Evolutionary conservation across 2,113 vertebrate genomes (phyloP), one percentile per base, ranked within the genome.

Genomic region (Eubucco bourcierii): DNA sequence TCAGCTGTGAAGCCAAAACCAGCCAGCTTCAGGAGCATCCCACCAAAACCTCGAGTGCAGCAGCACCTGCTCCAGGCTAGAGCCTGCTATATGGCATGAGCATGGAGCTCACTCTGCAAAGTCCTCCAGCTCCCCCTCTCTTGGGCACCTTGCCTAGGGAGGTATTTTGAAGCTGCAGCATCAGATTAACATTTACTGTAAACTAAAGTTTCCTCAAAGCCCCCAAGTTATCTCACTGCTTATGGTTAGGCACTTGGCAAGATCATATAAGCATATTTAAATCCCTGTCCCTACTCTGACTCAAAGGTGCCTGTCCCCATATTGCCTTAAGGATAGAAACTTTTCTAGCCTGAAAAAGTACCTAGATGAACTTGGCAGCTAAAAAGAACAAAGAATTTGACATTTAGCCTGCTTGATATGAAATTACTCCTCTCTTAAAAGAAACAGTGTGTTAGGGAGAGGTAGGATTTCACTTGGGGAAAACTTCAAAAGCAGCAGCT

Each of bases 1-100:
- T 93, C 37, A 55, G 46, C 47, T 34, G 25, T 5, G 11, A 85
- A 53, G 73, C 15, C 56, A 39, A 39, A 28, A 15, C 50, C 50
- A 59, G 24, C 1, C 2, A 0, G 29, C 46, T 73, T 70, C 64
- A 44, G 59, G 53, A 27, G 27, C 1, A 0, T 4, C 21, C 52
- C 9, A 6, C 28, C 52, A 56, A 90, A 78, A n/a, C 12, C 34
- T 29, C 1, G 2, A 19, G 15, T 4, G n/a, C 55, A 58, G 75
- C 0, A 0, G 7, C 1, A 3, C 12, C 63, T n/a, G 15, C 52
- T 25, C 1, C 0, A 66, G 23, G 31, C 46, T 3, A 0, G 7
- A 83, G 31, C 47, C 31, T 4, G 1, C 46, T 20, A 3, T 20
- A 3, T 0, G 0, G 9, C n/a, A 15, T 5, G 10, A 53, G 46